Conservation (phyloP, 2,888 invertebrate genomes). For the Ochlodes sylvanus region DNA sequence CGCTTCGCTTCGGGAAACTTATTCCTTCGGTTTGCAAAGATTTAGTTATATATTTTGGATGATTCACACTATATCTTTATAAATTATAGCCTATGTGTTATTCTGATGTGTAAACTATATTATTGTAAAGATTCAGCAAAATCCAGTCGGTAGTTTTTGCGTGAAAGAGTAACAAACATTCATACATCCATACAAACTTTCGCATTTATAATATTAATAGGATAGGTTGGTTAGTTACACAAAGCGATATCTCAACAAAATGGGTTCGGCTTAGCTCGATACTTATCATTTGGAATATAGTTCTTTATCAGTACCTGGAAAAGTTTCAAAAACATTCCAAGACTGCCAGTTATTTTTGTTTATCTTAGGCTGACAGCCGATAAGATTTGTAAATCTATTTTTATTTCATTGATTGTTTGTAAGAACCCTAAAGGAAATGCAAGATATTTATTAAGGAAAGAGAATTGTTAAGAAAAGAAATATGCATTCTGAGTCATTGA, state of each 20-base stretch:
- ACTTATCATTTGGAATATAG: conserved; percentile 27
- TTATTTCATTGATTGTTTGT: conserved; percentile 27
- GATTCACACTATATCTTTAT: no score
- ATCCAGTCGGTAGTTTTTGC: no score
- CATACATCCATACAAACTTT: no score
- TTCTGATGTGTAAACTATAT: no score
- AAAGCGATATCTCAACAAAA: conserved; percentile 6
- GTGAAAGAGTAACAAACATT: no score
- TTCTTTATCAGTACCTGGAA: conserved; percentile 42
- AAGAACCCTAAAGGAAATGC: not conserved
- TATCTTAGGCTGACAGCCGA: conserved; percentile 36
- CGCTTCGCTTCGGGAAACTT: no score
- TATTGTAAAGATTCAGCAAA: no score
- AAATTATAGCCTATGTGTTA: no score
- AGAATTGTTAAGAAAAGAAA: conserved; percentile 6
- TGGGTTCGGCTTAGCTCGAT: conserved; percentile 20
- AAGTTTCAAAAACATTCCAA: conserved; percentile 39
- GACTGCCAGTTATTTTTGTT: conserved; percentile 25
- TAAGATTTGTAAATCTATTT: conserved; percentile 41
- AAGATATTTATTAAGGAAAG: conserved; percentile 17
- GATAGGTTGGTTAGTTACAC: not conserved
- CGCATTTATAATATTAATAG: no score
- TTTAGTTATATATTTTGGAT: no score
- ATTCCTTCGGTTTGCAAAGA: no score
- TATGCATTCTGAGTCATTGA: conserved; percentile 1